Base-by-base conservation (phyloP, 1,140 invertebrate species). In the Mactra quadrangularis region DNA sequence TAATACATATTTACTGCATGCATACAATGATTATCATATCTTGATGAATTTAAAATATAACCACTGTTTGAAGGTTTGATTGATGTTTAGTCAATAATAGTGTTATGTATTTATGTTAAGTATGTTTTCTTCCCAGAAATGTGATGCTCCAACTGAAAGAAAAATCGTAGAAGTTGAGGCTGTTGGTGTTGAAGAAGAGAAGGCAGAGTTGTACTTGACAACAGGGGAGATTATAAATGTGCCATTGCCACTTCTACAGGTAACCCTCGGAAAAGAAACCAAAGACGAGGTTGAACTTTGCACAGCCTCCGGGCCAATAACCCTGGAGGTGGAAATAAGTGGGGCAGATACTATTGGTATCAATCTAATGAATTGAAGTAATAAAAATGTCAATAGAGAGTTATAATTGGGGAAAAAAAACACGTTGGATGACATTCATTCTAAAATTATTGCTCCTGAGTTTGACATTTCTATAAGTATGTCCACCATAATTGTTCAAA, bases 21-120 rank as follows among this genome's bases (percentile, higher is more conserved):
- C 52, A n/a, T 55, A 55, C 25, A 55, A 55, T 11, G 52, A 55
- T 55, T 55, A 55, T 55, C 52, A 55, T 55, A 55, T 55, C 52
- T 55, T 55, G n/a, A 55, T 55, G 52, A 55, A 55, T 55, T 55
- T 55, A 55, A 55, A 55, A 55, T 55, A 55, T 55, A 55, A 55
- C 52, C 52, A 55, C 52, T 55, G 52, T 55, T 55, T 55, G n/a
- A 55, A 55, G 52, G 52, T n/a, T 55, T 11, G 52, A 55, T 55
- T 11, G n/a, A 55, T 55, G 52, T 55, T 55, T 55, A 55, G 52
- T 55, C 52, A 55, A 55, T 55, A 55, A 11, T 55, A 55, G 52
- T 55, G 52, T 55, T 55, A 55, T n/a, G n/a, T n/a, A 11, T 55
- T 55, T 62, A 35, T 62, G 33, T 62, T 62, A 33, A 62, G 59